A percentile compares a stretch with the other conserved stretches of the same genome.
Conservation (phyloP, 92 coral and sea anemone genomes). For the Ricordea florida region DNA sequence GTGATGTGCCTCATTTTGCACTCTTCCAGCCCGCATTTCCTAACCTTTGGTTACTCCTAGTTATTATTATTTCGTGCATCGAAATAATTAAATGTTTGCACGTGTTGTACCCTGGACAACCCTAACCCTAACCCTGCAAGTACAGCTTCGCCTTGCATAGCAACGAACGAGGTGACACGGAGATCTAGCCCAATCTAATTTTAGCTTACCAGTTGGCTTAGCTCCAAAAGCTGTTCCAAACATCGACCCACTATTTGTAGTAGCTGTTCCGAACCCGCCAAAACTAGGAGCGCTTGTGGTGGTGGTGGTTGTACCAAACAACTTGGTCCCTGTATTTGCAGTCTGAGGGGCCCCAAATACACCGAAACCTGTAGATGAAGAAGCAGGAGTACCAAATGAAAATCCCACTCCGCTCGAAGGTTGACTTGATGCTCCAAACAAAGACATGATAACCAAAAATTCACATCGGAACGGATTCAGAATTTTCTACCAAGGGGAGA, state of each 20-base stretch:
- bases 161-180: too few species aligned
- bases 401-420: constrained; percentile 36
- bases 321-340: constrained; percentile 1
- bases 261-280: constrained; percentile 40
- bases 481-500: too few species aligned
- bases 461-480: background rate
- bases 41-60: too few species aligned
- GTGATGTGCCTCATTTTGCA: too few species aligned
- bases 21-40: too few species aligned
- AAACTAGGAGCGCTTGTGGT: constrained; percentile 31
- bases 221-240: constrained; percentile 47
- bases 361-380: constrained; percentile 41
- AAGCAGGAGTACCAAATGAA: constrained; percentile 51
- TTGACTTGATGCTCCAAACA: constrained; percentile 22
- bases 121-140: too few species aligned
- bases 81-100: too few species aligned
- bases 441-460: background rate
- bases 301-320: constrained; percentile 47
- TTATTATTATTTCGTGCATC: too few species aligned
- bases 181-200: too few species aligned
- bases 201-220: constrained; percentile 70
- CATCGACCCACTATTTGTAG: constrained; percentile 15
- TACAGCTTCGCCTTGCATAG: too few species aligned
- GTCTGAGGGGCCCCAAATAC: constrained; percentile 42
- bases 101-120: too few species aligned